Base-by-base conservation (phyloP, 2,113 vertebrate genomes). In the Cololabis saira region DNA sequence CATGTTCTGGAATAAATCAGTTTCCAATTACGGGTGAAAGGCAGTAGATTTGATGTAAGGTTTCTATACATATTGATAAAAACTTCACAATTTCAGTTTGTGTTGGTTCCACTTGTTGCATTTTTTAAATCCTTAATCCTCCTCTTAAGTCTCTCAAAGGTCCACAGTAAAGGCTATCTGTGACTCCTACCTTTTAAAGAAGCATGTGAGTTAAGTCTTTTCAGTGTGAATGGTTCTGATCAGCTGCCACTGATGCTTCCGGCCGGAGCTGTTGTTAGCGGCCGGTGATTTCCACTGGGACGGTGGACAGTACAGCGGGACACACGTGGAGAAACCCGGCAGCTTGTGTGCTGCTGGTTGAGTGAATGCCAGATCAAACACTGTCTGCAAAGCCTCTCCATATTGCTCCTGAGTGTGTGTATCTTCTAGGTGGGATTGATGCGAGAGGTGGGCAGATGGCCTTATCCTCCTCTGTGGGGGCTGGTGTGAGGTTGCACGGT, bases 361-460 rank as follows among this genome's bases (percentile, higher is more conserved):
- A 80, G 86, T 91, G 71, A 91, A 90, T 83, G 76, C 67, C 81
- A 83, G 84, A 93, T 91, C 88, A 93, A 91, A 91, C 87, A 84
- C 51, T 51, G 78, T 67, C 61, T 55, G 73, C 59, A 91, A 92
- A 93, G 82, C 90, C 79, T 58, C 80, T 89, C 79, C 86, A 62
- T 83, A 74, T 74, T 86, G 76, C 55, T 67, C 33, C 59, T 18
- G 61, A 74, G 74, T 65, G 70, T 78, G 66, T 71, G 61, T 74
- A 51, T 86, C 51, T 64, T 84, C 68, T 83, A 78, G 85, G 68
- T 87, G 68, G 82, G 81, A 84, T 81, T 85, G 81, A 74, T 83
- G 76, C 54, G 19, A 61, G 50, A 67, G 54, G 62, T 44, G 76
- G 87, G 83, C 91, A 93, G 90, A 92, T 93, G 92, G 91, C 51